Conservation (phyloP, 2,113 vertebrate genomes). For the Deroptyus accipitrinus region DNA sequence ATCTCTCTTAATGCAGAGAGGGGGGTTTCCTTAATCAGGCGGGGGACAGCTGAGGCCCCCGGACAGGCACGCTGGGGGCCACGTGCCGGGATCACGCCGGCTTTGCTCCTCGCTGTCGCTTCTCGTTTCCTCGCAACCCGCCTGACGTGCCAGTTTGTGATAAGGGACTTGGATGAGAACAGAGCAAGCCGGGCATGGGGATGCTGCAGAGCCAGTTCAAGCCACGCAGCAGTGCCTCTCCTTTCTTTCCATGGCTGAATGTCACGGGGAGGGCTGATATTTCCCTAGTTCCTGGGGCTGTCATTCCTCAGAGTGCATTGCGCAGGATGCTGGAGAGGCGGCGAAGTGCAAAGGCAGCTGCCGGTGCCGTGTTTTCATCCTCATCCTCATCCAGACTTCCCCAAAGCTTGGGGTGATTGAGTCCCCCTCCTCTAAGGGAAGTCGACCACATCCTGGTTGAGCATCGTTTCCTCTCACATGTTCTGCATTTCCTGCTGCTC, state of each 20-base stretch:
- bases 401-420: not conserved
- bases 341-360: not conserved
- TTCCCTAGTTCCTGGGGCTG: not conserved
- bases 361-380: not conserved
- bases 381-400: not conserved
- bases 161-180: not conserved
- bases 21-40: constrained; percentile 4
- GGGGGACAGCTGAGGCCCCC: constrained; percentile 29
- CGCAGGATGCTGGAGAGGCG: not conserved
- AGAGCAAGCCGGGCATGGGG: not conserved
- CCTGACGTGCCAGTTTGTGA: not conserved
- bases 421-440: not conserved
- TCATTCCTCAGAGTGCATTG: rapidly evolving
- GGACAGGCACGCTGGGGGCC: constrained; percentile 35
- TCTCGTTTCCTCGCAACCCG: constrained; percentile 4
- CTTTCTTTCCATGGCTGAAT: not conserved
- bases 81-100: constrained; percentile 47
- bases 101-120: constrained; percentile 48
- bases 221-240: not conserved
- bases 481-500: constrained; percentile 10
- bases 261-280: not conserved
- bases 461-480: not conserved
- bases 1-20: constrained; percentile 2
- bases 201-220: not conserved
- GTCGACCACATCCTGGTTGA: not conserved